Evolutionary conservation across 2,113 vertebrate species (phyloP), one percentile per base, ranked within the genome.

Genomic region (Machaerirhynchus nigripectus): DNA sequence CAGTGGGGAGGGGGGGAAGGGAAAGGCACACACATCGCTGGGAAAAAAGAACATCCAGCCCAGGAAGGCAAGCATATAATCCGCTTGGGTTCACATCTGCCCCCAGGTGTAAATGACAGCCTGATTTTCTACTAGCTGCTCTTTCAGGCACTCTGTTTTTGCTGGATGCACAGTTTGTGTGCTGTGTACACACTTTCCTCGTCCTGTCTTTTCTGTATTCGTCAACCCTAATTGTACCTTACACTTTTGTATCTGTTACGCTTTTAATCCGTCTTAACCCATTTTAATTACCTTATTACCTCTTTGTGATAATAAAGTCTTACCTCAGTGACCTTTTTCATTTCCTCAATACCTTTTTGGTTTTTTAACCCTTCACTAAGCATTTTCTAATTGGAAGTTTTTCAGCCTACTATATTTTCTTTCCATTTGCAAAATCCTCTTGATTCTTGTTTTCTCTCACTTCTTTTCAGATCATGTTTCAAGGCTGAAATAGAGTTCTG

Each of bases 101-200:
- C 94, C 94, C 60, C 95, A 73, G 94, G 90, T 96, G 84, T 56
- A 96, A 95, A 68, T 97, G 96, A 90, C 91, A 97, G 94, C 56
- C 90, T 96, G 90, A 96, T 95, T 96, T 97, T 95, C 93, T 93
- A 75, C 93, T 94, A 63, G 94, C 94, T 97, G 89, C 93, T 96
- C 92, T 87, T 91, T 85, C 82, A 93, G 86, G 74, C 69, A 31
- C 90, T 90, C 78, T 77, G 56, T 5, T 95, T 94, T 81, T 96
- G 91, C 89, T 91, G 90, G 86, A 90, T 93, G 76, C 76, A 91
- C 76, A 79, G n/a, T 97, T 82, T 79, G 63, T 84, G 86, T 94
- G 91, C 93, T 92, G 80, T 35, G 89, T 61, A 31, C 77, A 90
- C 77, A 93, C 67, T 56, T 87, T 90, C 80, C 59, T 78, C 61